These are phyloP conservation scores for Rhabdornis inornatus DNA, from an alignment of 2,113 vertebrate genomes.

Conservation along the genomic window DNA sequence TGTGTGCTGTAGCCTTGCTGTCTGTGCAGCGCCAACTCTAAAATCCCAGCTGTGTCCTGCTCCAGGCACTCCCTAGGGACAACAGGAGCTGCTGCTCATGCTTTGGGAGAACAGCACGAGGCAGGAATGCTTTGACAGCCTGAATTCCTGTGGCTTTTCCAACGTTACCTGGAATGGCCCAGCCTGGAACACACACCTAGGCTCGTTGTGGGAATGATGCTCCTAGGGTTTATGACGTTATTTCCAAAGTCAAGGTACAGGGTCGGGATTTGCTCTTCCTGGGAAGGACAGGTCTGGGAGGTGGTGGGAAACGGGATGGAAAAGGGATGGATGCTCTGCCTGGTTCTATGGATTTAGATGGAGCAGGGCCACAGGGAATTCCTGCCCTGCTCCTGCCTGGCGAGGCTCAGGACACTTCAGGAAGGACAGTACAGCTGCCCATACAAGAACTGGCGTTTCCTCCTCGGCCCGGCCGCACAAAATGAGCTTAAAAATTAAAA, in stretches of 20 bases:
- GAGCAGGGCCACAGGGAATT: too few species aligned
- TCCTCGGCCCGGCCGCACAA: too few species aligned
- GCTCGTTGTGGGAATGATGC: fast-evolving
- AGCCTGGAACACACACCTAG: background rate
- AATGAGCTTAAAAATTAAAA: background rate
- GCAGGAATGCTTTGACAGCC: background rate
- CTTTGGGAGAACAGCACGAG: background rate
- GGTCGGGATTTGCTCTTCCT: fast-evolving
- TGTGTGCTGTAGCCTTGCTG: background rate
- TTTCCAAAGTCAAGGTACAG: fast-evolving
- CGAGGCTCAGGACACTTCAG: fast-evolving
- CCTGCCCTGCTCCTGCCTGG: background rate
- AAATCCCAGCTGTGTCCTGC: background rate
- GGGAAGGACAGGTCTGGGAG: background rate
- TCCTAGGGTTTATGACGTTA: fast-evolving
- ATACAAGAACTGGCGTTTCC: fast-evolving
- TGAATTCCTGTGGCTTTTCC: background rate
- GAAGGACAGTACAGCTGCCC: fast-evolving
- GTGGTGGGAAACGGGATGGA: background rate
- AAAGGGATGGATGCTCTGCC: background rate
- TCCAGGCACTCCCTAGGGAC: background rate
- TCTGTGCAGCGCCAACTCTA: fast-evolving
- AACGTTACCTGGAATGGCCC: background rate
- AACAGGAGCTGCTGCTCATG: background rate
- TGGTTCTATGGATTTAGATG: fast-evolving